Conservation (phyloP, 1,140 invertebrate species). For the Pogonomyrmex barbatus region DNA sequence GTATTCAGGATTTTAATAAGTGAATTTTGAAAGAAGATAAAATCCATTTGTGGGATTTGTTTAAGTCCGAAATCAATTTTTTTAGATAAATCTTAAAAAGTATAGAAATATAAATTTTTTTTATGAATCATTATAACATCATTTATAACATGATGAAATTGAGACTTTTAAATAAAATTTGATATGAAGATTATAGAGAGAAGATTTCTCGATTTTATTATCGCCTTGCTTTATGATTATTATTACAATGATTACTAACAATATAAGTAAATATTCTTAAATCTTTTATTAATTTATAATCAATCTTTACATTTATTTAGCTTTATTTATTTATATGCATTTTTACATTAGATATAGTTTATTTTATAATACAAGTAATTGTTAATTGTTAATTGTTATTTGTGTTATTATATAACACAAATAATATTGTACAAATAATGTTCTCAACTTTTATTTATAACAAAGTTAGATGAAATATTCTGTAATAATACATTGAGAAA, state of each 20-base stretch:
- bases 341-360: not conserved
- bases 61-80: not conserved
- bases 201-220: not conserved
- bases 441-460: not conserved
- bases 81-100: not conserved
- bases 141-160: not conserved
- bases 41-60: not conserved
- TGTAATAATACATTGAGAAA: not conserved
- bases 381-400: no score
- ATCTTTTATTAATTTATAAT: not conserved
- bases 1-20: not conserved
- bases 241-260: not conserved
- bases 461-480: not conserved
- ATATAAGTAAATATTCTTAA: slow-evolving; percentile 3
- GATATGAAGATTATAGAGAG: not conserved
- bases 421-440: not conserved
- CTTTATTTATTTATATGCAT: not conserved
- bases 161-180: not conserved
- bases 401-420: no score
- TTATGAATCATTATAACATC: not conserved
- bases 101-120: not conserved
- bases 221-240: not conserved
- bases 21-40: not conserved
- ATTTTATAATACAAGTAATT: not conserved
- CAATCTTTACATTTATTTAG: not conserved